These are phyloP conservation scores for Athene cunicularia DNA, from an alignment of 2,113 vertebrate genomes.

Conservation along the genomic window DNA sequence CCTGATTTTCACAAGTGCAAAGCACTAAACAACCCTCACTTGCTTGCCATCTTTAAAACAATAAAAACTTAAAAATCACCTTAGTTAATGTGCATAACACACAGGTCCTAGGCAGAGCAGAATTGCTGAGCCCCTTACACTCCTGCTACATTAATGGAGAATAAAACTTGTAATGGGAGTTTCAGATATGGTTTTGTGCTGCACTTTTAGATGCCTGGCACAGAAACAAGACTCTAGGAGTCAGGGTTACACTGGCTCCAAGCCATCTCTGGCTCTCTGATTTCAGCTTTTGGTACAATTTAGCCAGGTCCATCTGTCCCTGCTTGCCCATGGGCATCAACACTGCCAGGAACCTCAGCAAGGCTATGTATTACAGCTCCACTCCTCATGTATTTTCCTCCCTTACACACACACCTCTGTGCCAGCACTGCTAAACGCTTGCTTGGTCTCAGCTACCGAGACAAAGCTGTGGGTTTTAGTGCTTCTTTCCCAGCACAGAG, in stretches of 20 bases:
- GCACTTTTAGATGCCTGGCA: not conserved
- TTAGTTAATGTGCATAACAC: not conserved
- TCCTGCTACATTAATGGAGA: not conserved
- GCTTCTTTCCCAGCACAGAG: not conserved
- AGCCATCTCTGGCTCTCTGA: not conserved
- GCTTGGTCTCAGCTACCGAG: not conserved
- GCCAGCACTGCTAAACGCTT: not conserved
- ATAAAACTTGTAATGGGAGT: not conserved
- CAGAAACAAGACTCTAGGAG: not conserved
- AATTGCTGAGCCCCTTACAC: not conserved
- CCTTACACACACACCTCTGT: not conserved
- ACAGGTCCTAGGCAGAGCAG: not conserved
- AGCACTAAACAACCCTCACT: not conserved
- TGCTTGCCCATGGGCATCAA: not conserved
- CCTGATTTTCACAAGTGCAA: not conserved
- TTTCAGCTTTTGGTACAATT: not conserved
- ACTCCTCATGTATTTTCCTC: not conserved
- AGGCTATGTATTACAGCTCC: not conserved
- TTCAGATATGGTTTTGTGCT: not conserved
- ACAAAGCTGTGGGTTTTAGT: not conserved
- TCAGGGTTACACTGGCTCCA: not conserved
- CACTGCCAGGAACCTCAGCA: not conserved
- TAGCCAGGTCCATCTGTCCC: conserved; percentile 21
- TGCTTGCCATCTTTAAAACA: not conserved
- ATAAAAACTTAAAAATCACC: not conserved